Conservation (phyloP, 2,113 vertebrate species). For the Rhabdomys dilectus region DNA sequence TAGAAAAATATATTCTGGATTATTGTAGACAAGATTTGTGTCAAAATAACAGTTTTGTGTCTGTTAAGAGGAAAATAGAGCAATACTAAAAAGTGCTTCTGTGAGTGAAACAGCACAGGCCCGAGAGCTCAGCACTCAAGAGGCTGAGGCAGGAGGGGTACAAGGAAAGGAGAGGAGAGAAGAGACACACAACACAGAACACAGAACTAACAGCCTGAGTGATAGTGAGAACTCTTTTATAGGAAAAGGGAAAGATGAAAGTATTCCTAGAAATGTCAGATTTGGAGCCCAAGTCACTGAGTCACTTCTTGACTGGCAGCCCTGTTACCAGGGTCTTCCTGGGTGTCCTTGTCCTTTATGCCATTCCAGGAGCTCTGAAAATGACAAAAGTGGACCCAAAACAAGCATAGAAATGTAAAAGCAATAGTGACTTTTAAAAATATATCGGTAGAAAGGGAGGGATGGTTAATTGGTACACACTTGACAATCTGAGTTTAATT, state of each 20-base stretch:
- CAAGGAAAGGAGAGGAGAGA: neutral
- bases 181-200: neutral
- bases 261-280: neutral
- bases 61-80: constrained; percentile 42
- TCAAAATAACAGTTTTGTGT: neutral
- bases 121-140: neutral
- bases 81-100: neutral
- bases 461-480: too few species aligned
- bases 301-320: neutral
- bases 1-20: constrained; percentile 4
- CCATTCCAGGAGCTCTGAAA: neutral
- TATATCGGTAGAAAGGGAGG: neutral
- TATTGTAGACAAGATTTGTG: neutral
- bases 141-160: neutral
- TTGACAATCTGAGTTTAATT: neutral
- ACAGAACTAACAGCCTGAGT: neutral
- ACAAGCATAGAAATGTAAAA: constrained; percentile 14
- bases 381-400: neutral
- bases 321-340: neutral
- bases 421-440: neutral
- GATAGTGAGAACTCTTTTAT: neutral
- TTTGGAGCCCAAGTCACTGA: neutral
- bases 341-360: neutral
- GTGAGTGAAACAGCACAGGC: neutral
- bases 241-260: neutral